These are phyloP conservation scores for Drosophila neoperkinsi DNA, from an alignment of 2,888 invertebrate genomes.

Conservation along the genomic window DNA sequence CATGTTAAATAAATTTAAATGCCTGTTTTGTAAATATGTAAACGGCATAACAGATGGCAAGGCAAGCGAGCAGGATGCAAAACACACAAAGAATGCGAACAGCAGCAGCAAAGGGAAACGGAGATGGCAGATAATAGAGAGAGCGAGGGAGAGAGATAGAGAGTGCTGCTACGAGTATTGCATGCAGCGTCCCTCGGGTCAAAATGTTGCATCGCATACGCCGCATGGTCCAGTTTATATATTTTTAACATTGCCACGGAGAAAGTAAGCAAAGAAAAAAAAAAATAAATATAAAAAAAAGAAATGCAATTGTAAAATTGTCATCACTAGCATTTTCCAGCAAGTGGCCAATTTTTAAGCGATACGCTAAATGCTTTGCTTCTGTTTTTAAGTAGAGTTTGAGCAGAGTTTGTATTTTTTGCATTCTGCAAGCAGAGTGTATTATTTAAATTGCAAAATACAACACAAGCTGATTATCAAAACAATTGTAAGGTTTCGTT, in stretches of 20 bases:
- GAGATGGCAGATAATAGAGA: neutral
- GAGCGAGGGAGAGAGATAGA: neutral
- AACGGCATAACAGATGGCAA: slow-evolving; percentile 73
- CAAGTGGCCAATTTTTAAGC: neutral
- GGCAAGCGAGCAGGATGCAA: slow-evolving; percentile 33
- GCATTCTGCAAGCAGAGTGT: neutral
- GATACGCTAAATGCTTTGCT: neutral
- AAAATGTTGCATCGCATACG: slow-evolving; percentile 23
- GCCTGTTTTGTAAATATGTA: slow-evolving; percentile 81
- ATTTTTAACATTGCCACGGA: slow-evolving; percentile 14
- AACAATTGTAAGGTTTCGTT: neutral
- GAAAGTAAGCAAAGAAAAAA: neutral
- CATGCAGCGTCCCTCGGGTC: slow-evolving; percentile 21
- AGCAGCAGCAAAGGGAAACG: neutral
- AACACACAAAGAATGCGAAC: slow-evolving; percentile 7
- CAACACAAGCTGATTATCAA: neutral
- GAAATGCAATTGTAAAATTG: slow-evolving; percentile 3
- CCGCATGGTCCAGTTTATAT: slow-evolving; percentile 28
- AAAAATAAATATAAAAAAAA: neutral
- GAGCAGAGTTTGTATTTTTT: neutral
- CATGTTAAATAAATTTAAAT: slow-evolving; percentile 80
- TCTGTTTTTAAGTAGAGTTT: neutral
- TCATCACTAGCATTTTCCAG: neutral
- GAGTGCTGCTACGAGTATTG: neutral
- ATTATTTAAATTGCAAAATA: neutral